Base-by-base conservation (phyloP, 2,888 invertebrate species). In the Protophormia terraenovae region DNA sequence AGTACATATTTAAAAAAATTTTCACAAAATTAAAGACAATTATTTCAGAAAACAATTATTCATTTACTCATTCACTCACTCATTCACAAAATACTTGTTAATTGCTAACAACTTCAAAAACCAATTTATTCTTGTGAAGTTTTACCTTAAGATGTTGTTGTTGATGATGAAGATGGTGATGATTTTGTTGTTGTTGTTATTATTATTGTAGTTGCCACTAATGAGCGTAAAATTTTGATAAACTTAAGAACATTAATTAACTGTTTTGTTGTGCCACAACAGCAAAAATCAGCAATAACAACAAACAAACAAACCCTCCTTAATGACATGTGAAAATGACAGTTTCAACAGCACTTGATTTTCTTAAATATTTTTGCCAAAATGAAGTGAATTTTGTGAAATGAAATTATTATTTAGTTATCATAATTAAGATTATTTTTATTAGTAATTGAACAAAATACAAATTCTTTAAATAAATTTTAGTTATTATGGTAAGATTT, bases 201-300 rank as follows among this genome's bases (percentile, higher is more conserved):
- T 35, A 16, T 32, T 27, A 19, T 5, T 76, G 55, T 35, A 32
- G 27, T 66, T 76, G 29, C 64, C 47, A 67, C 69, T 85, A 85
- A 85, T 71, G 73, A 82, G 73, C 47, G 45, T 83, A 77, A 80
- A 84, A 69, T 84, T 79, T 71, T 64, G 77, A 73, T 78, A 73
- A 73, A 50, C 73, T 78, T 41, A 71, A 75, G 73, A 64, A 82
- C 81, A 73, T 78, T 82, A 85, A 85, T 81, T 85, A 78, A 60
- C 73, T 85, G 64, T 60, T 69, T 71, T 82, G 64, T 53, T 69
- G 27, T 64, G 45, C 35, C 60, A 72, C 16, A 53, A 41, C 22
- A 55, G 2, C 35, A 38, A 35, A 14, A 16, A 78, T 32, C 50
- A 22, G 14, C 27, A 53, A 12, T 16, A 10, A 47, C 32, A 29